Evolutionary conservation across 2,113 vertebrate genomes (phyloP), one percentile per base, ranked within the genome.

Genomic region (Phrynosoma blainvillii): DNA sequence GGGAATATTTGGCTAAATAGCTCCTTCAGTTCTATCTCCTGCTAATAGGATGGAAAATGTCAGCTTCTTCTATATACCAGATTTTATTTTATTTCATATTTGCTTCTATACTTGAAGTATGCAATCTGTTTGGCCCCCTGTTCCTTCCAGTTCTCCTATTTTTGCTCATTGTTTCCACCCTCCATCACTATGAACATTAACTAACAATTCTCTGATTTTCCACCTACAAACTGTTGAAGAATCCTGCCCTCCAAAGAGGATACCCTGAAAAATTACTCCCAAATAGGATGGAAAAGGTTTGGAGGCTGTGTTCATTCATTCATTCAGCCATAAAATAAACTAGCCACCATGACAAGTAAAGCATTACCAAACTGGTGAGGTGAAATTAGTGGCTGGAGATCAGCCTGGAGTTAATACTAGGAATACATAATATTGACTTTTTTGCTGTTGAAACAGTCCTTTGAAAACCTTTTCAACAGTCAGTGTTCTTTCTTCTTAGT

Each of bases 401-500:
- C 71, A 71, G 91, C 80, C 42, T 74, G 84, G 30, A 89, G 88
- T 83, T 90, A 92, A 87, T 89, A 79, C n/a, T 54, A 52, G 78
- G 40, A 89, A 92, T 89, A 68, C 78, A 92, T 88, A 83, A 94
- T 84, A 21, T 0, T 79, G 2, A 66, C 42, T 68, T 65, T 11
- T 88, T 87, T 90, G 93, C 59, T 18, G 18, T 92, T 79, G 79
- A 89, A 25, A 87, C 90, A 65, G 59, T 36, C 21, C 89, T 88
- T 93, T 70, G 78, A 86, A 78, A 86, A 36, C 25, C 21, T 32
- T 94, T 93, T 85, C 87, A 84, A 90, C 62, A 93, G 18, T 47
- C 87, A 71, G 62, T 85, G 42, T 81, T 89, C 73, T 90, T 70
- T 73, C 65, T 71, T 92, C 84, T 86, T 90, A 82, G 18, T 80